Evolutionary conservation across 2,888 invertebrate genomes (phyloP).

Genomic region (Saturnia pavonia): DNA sequence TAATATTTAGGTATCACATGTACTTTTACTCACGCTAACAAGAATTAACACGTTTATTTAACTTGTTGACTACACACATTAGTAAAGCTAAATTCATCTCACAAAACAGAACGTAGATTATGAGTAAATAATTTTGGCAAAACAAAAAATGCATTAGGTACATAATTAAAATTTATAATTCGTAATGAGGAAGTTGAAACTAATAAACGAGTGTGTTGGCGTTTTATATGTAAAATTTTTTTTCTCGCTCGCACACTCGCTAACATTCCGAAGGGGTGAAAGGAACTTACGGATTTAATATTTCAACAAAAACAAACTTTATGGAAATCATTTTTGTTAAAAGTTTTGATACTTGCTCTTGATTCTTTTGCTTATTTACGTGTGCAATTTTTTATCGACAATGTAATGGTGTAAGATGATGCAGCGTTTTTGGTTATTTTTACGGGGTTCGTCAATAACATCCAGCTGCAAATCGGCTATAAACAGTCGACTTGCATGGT

Average conservation of each 20-base stretch:
- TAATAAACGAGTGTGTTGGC: conserved; percentile 36
- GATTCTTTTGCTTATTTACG: neutral
- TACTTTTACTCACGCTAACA: too few species aligned
- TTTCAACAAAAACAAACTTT: conserved; percentile 47
- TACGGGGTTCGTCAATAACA: too few species aligned
- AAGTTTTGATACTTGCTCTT: conserved; percentile 53
- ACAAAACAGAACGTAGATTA: neutral
- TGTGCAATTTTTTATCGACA: neutral
- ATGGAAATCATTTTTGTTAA: conserved; percentile 27
- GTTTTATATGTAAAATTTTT: conserved; percentile 37
- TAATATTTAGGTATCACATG: too few species aligned
- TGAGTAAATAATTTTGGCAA: neutral
- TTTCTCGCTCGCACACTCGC: conserved; percentile 31
- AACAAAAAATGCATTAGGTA: conserved; percentile 3
- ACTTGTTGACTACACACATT: too few species aligned
- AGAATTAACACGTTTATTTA: too few species aligned
- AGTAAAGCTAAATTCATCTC: neutral
- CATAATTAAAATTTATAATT: conserved; percentile 28
- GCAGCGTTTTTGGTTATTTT: too few species aligned
- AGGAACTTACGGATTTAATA: conserved; percentile 52
- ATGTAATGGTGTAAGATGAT: too few species aligned
- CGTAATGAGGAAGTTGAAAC: conserved; percentile 38
- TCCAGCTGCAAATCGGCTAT: too few species aligned
- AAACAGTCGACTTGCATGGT: too few species aligned
- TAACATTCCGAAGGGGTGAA: conserved; percentile 47